Conservation (phyloP, 2,888 invertebrate genomes). For the Zaprionus lineosus region DNA sequence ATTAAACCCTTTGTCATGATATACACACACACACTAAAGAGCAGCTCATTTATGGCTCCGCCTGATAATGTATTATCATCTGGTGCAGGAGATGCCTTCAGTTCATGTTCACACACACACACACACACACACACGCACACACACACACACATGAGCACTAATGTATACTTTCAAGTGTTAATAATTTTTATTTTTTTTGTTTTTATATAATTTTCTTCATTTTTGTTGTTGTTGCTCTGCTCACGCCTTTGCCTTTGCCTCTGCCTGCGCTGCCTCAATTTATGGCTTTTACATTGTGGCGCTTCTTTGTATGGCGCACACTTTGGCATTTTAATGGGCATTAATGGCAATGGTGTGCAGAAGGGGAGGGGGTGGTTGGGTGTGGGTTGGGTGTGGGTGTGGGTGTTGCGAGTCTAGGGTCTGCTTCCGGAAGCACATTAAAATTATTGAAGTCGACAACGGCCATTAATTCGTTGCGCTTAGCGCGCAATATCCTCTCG, state of each 20-base stretch:
- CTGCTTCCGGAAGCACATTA: constrained; percentile 55
- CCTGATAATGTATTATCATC: constrained; percentile 56
- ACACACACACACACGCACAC: constrained; percentile 19
- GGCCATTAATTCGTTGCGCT: constrained; percentile 78
- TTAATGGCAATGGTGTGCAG: constrained; percentile 55
- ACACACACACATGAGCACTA: constrained; percentile 11
- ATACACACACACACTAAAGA: constrained; percentile 11
- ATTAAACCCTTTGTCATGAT: constrained; percentile 52
- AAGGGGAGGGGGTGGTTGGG: neutral
- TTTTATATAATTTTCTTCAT: constrained; percentile 41
- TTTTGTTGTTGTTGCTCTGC: no score
- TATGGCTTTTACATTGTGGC: constrained; percentile 70
- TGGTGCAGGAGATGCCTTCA: constrained; percentile 28
- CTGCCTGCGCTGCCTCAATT: constrained; percentile 54
- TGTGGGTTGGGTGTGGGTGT: neutral
- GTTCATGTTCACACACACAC: constrained; percentile 47
- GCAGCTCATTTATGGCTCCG: constrained; percentile 52
- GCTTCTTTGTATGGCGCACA: constrained; percentile 57
- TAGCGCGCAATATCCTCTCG: constrained; percentile 63
- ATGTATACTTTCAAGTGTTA: constrained; percentile 48
- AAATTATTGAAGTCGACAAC: constrained; percentile 74
- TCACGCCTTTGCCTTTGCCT: no score
- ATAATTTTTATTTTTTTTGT: constrained; percentile 49
- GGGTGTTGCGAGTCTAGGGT: no score
- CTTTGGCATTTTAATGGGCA: constrained; percentile 76